Evolutionary conservation across 2,113 vertebrate genomes (phyloP), one percentile per base, ranked within the genome.

Genomic region (Paramormyrops kingsleyae): DNA sequence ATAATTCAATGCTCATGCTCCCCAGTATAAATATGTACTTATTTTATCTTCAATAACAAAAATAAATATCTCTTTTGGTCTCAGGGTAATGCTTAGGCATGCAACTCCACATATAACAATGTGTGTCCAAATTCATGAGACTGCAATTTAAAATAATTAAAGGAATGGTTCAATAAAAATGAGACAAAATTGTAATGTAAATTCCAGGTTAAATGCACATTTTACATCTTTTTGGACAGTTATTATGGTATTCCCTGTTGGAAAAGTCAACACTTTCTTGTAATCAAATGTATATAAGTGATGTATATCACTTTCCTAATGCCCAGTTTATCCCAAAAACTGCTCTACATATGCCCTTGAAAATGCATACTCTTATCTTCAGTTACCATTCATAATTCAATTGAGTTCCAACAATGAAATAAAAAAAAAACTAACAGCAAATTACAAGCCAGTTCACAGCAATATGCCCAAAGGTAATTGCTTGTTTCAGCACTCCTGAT

Each of bases 41-140:
- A 62, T 21, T 50, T 46, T 27, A 12, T 24, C 35, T 84, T 13
- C 50, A 84, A 62, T 89, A 89, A 89, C 49, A 89, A 62, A 84
- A 85, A 89, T 83, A 56, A 59, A 89, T 15, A 89, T 46, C 35
- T 52, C 17, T 59, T 89, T 89, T 56, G 88, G 88, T 52, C 77
- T 59, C 35, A 62, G 39, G 42, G 56, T 88, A 46, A 88, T 9
- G 12, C 50, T 84, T 83, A 44, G 77, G 50, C 31, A 84, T 59
- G 70, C 52, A 59, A 89, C 12, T 52, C 77, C 49, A 83, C 35
- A 83, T 35, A 56, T 24, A 62, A 12, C 15, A 12, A 59, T 88
- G 8, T 59, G 87, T 59, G 21, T 59, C 35, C 2, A 62, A 56
- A 62, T 88, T 88, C 19, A 17, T 62, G 24, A 62, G 53, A 87